Evolutionary conservation across 2,113 vertebrate genomes (phyloP).

Genomic region (Caranx melampygus): DNA sequence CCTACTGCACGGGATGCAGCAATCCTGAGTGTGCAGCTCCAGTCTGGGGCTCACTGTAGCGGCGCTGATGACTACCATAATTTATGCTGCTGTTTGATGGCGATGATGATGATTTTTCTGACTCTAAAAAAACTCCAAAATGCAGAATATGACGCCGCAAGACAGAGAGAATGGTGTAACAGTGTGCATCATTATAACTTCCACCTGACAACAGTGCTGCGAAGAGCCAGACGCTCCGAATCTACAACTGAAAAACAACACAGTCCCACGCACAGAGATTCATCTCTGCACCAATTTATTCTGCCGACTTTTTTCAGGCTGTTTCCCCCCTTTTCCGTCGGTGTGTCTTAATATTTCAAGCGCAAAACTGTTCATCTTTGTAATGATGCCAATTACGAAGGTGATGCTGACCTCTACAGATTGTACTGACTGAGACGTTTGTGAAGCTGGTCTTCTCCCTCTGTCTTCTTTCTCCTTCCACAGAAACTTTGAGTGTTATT

Average conservation of each 20-base stretch:
- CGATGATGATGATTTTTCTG: conserved; percentile 19
- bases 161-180: conserved; percentile 6
- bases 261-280: conserved; percentile 35
- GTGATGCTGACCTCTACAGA: conserved; percentile 41
- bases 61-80: conserved; percentile 44
- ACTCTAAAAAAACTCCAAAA: conserved; percentile 24
- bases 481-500: conserved; percentile 64
- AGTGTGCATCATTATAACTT: conserved; percentile 52
- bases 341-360: not conserved
- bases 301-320: conserved; percentile 14
- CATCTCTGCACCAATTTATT: conserved; percentile 40
- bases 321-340: not conserved
- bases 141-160: conserved; percentile 6
- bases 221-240: conserved; percentile 20
- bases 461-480: not conserved
- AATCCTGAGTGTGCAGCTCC: conserved; percentile 3
- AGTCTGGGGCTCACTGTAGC: conserved; percentile 31
- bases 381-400: conserved; percentile 38
- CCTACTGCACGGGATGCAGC: conserved; percentile 21
- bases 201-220: conserved; percentile 25
- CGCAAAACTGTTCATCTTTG: not conserved
- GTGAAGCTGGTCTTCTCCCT: conserved; percentile 9
- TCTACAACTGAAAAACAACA: conserved; percentile 35
- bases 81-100: conserved; percentile 33
- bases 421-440: conserved; percentile 3